A percentile compares a stretch with the other conserved stretches of the same genome.
Conservation (phyloP, 64 coral and sea anemone genomes). For the Stichodactyla mertensii region DNA sequence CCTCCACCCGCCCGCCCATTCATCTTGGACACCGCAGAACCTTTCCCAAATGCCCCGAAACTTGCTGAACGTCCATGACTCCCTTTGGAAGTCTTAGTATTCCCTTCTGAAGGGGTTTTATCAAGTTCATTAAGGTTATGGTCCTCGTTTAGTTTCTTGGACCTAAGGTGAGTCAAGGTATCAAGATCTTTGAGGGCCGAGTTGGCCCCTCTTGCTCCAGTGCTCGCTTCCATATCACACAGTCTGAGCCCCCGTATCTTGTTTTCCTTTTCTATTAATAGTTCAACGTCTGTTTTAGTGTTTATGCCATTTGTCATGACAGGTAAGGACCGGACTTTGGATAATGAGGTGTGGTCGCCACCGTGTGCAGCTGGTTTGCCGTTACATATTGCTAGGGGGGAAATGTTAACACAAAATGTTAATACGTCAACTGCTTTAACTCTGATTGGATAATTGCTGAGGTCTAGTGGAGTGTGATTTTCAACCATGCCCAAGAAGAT, state of each 20-base stretch:
- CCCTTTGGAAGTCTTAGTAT: conserved; percentile 27
- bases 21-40: conserved; percentile 43
- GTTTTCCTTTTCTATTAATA: conserved; percentile 77
- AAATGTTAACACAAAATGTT: not conserved
- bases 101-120: conserved; percentile 65
- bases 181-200: conserved; percentile 41
- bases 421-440: not conserved
- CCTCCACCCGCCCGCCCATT: conserved; percentile 29
- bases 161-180: conserved; percentile 31
- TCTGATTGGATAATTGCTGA: too few relatives aligned
- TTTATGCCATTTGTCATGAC: conserved; percentile 86
- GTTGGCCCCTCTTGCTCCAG: conserved; percentile 55
- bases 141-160: conserved; percentile 88
- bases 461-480: too few relatives aligned
- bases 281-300: conserved; percentile 92
- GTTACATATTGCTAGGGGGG: conserved; percentile 69
- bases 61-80: conserved; percentile 24
- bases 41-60: conserved; percentile 49
- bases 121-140: conserved; percentile 99
- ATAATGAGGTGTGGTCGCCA: conserved; percentile 27
- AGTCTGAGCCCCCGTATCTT: conserved; percentile 72
- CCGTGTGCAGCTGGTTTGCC: conserved; percentile 47
- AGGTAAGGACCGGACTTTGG: conserved; percentile 49
- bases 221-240: conserved; percentile 72
- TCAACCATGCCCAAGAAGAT: too few relatives aligned